Evolutionary conservation across 2,888 invertebrate genomes (phyloP).

Genomic region (Parnassius smintheus): DNA sequence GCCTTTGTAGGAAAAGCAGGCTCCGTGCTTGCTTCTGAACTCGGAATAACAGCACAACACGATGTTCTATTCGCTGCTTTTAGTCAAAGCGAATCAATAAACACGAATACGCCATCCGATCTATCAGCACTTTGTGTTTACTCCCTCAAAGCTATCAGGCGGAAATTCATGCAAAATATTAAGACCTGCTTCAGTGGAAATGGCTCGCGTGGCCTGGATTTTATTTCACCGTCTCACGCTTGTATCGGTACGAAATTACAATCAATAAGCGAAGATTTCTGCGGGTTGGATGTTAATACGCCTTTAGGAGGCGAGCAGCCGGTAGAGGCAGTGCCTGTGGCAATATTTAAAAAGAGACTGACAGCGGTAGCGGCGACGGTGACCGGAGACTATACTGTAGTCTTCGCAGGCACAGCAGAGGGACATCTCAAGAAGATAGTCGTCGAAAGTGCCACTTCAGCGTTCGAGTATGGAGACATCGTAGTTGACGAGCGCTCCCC

Average conservation of each 20-base stretch:
- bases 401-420: conserved; percentile 95
- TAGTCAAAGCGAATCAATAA: conserved; percentile 89
- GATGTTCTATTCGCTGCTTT: conserved; percentile 98
- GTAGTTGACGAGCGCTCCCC: conserved; percentile 90
- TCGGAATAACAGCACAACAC: conserved; percentile 95
- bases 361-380: conserved; percentile 97
- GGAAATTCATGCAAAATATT: conserved; percentile 98
- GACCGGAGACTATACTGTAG: conserved; percentile 98
- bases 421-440: conserved; percentile 98
- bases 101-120: conserved; percentile 84
- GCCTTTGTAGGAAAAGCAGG: conserved; percentile 97
- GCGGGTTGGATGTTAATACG: conserved; percentile 97
- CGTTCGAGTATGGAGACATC: conserved; percentile 95
- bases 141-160: conserved; percentile 93
- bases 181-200: conserved; percentile 96
- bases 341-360: conserved; percentile 89
- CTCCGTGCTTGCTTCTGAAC: conserved; percentile 92
- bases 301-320: conserved; percentile 97
- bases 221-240: conserved; percentile 94
- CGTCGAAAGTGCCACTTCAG: conserved; percentile 90
- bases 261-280: conserved; percentile 96
- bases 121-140: conserved; percentile 95
- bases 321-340: conserved; percentile 91
- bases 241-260: conserved; percentile 95
- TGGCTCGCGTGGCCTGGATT: conserved; percentile 92